Evolutionary conservation across 2,888 invertebrate species (phyloP).

Genomic region (Platycnemis pennipes): DNA sequence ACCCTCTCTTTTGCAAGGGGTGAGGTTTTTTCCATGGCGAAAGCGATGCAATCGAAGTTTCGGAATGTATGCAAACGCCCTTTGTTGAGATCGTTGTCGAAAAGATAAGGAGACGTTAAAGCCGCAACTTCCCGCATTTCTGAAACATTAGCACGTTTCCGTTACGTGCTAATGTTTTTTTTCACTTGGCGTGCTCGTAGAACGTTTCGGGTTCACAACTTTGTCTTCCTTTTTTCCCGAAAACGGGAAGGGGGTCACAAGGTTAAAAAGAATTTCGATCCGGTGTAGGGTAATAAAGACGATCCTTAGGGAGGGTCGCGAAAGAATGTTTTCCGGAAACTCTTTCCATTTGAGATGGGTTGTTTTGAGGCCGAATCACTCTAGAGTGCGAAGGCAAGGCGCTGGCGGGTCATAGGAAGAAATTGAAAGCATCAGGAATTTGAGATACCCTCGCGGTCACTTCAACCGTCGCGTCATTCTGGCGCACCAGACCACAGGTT

Average conservation of each 20-base stretch:
- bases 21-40: no score
- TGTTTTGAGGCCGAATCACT: no score
- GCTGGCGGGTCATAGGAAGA: no score
- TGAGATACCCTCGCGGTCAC: neutral
- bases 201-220: neutral
- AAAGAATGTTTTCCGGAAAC: neutral
- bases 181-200: neutral
- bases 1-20: no score
- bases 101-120: neutral
- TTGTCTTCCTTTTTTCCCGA: neutral
- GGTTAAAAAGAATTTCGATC: neutral
- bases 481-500: neutral
- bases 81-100: neutral
- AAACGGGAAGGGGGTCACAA: neutral
- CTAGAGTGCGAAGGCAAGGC: no score
- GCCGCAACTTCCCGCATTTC: neutral
- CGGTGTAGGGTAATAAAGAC: neutral
- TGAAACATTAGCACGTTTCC: neutral
- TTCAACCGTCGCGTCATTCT: neutral
- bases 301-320: neutral
- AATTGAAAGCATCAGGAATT: neutral
- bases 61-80: neutral
- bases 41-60: no score
- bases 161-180: neutral
- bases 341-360: no score